Evolutionary conservation across 1,140 invertebrate species (phyloP), one percentile per base, ranked within the genome.

Genomic region (Lepidurus apus): DNA sequence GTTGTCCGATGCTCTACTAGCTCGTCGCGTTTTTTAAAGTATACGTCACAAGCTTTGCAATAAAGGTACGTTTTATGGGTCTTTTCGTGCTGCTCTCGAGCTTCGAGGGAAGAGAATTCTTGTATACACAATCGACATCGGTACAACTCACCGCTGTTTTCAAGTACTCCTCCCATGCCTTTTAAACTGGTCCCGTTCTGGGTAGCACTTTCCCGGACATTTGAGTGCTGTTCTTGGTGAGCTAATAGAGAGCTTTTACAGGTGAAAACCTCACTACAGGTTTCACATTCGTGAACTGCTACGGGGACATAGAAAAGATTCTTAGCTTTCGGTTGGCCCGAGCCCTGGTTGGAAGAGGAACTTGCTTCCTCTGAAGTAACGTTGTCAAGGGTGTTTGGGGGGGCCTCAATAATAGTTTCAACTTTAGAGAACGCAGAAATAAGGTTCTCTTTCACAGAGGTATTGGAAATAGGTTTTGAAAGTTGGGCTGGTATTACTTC

Each of bases 261-360:
- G 13, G 73, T 43, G 53, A 79, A 79, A 34, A 75, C 78, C 53
- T 74, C 53, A 26, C 42, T 26, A 75, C 78, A 79, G n/a, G 26
- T 75, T 43, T 79, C 78, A 45, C 78, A 79, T 42, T 75, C 75
- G 42, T 43, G 43, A 74, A 79, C 53, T 13, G 53, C n/a, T 7
- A 21, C 21, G 1, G 53, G 53, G 53, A 21, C 7, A 21, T 65
- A 65, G 6, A 13, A 21, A 7, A 21, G 53, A 13, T 65, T 21
- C 53, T 65, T 65, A 9, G 53, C 17, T 7, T 65, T 21, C 7
- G 53, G 53, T 65, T 65, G 17, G 7, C 53, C 53, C 6, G 53
- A 65, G 21, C 21, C 53, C 21, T 65, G 53, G 21, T 65, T 65
- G 13, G 53, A 65, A n/a, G 53, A 65, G 17, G 21, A 65, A 21